These are phyloP conservation scores for Serranus cabrilla DNA, from an alignment of 2,797 vertebrate species.

Conservation along the genomic window DNA sequence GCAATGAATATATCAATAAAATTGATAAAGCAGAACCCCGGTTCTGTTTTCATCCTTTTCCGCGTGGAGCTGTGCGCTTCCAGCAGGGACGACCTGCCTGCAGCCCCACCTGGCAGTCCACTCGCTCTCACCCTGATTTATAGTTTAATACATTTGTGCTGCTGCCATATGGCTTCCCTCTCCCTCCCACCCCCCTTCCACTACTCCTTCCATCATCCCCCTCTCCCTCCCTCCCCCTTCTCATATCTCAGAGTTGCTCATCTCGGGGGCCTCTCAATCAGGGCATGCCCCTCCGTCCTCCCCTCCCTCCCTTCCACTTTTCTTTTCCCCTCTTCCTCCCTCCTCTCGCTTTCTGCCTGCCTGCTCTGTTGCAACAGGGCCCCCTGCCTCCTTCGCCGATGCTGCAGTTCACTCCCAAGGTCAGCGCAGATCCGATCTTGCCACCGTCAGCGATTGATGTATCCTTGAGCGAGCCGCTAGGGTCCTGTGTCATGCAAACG, in stretches of 20 bases:
- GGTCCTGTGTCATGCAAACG: constrained; percentile 71
- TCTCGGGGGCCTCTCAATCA: constrained; percentile 79
- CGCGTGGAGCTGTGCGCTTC: constrained; percentile 35
- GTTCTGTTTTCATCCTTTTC: constrained; percentile 25
- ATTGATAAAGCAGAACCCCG: constrained; percentile 10
- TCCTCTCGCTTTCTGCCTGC: constrained; percentile 36
- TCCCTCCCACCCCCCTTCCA: constrained; percentile 38
- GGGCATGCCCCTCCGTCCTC: constrained; percentile 58
- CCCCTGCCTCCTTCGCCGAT: constrained; percentile 49
- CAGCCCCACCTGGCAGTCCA: constrained; percentile 76
- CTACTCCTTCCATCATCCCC: constrained; percentile 63
- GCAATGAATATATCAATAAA: not conserved
- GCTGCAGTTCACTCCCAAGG: constrained; percentile 86
- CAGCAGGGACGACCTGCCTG: constrained; percentile 67
- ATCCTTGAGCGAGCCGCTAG: constrained; percentile 69
- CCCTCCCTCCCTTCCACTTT: constrained; percentile 39
- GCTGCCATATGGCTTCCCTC: constrained; percentile 82
- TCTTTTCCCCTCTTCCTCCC: constrained; percentile 31
- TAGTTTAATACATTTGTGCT: constrained; percentile 86
- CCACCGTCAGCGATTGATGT: constrained; percentile 86
- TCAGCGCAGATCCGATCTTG: constrained; percentile 88
- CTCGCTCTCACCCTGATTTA: constrained; percentile 79
- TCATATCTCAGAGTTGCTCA: constrained; percentile 78
- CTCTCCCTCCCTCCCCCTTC: constrained; percentile 39
- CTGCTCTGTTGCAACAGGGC: constrained; percentile 55